These are phyloP conservation scores for Dryobota labecula DNA, from an alignment of 2,888 invertebrate species.

Conservation along the genomic window DNA sequence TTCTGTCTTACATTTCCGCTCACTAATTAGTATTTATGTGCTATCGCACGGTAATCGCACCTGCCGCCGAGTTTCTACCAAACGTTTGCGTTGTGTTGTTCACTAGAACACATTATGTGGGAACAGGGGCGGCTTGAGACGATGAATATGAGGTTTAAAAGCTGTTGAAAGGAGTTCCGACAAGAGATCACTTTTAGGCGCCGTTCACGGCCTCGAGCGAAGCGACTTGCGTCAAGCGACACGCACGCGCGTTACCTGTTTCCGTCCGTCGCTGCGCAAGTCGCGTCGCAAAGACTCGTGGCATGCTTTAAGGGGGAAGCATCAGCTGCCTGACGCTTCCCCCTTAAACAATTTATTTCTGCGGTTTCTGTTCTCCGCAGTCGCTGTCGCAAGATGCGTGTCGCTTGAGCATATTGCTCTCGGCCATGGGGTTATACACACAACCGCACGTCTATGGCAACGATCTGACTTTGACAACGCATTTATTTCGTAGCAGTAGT, in stretches of 20 bases:
- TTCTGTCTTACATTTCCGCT: constrained; percentile 69
- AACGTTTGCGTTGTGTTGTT: constrained; percentile 60
- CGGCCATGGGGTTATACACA: background rate
- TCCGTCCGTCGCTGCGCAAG: background rate
- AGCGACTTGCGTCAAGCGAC: background rate
- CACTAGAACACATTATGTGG: constrained; percentile 61
- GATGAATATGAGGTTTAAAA: constrained; percentile 2
- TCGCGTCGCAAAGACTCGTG: background rate
- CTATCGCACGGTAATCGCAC: constrained; percentile 65
- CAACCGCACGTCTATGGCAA: background rate
- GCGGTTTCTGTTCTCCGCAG: background rate
- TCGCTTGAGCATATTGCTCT: too few relatives aligned
- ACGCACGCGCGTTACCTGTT: background rate
- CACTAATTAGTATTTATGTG: constrained; percentile 76
- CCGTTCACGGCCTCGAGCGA: background rate
- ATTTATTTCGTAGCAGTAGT: background rate
- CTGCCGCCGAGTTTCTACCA: constrained; percentile 63
- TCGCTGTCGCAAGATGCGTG: background rate
- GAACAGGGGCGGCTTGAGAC: constrained; percentile 29
- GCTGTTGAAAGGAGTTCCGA: constrained; percentile 8
- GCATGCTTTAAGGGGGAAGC: too few relatives aligned
- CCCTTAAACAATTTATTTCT: background rate
- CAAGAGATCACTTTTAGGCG: background rate
- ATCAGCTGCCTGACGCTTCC: too few relatives aligned
- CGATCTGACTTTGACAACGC: background rate